phyloP scores from a whole-genome alignment of 2,113 vertebrate species.

The Aleadryas rufinucha region DNA sequence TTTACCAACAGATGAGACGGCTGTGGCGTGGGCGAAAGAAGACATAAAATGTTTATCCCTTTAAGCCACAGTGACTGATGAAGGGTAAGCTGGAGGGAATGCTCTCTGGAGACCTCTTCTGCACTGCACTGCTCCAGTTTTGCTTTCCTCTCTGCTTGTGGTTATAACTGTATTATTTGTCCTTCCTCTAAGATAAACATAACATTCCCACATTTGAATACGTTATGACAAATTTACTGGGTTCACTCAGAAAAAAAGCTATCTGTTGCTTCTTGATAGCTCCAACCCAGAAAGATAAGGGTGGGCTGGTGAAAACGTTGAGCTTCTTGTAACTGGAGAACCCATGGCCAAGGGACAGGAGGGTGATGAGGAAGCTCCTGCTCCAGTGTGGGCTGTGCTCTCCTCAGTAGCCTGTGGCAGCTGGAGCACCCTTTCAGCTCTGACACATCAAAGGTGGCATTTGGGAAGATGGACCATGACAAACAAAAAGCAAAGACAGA shows the following conservation, averaged over 20 bases:
- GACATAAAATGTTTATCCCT: conserved; percentile 11
- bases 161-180: not conserved
- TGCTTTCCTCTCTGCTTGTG: not conserved
- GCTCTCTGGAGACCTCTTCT: not conserved
- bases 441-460: not conserved
- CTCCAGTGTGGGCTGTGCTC: not conserved
- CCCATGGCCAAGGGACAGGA: not conserved
- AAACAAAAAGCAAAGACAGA: not conserved
- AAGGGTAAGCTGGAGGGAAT: not conserved
- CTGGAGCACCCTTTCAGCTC: not conserved
- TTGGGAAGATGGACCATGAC: not conserved
- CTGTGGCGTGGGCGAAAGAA: not conserved
- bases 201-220: not conserved
- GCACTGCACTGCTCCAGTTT: not conserved
- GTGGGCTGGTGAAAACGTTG: not conserved
- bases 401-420: not conserved
- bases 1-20: not conserved
- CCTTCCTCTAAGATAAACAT: not conserved
- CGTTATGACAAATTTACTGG: not conserved
- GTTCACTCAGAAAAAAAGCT: not conserved
- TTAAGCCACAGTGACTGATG: not conserved
- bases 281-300: not conserved
- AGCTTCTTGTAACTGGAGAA: not conserved
- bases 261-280: not conserved
- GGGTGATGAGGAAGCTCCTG: fast-evolving